Evolutionary conservation across 2,797 vertebrate genomes (phyloP).

Genomic region (Acipenser ruthenus): DNA sequence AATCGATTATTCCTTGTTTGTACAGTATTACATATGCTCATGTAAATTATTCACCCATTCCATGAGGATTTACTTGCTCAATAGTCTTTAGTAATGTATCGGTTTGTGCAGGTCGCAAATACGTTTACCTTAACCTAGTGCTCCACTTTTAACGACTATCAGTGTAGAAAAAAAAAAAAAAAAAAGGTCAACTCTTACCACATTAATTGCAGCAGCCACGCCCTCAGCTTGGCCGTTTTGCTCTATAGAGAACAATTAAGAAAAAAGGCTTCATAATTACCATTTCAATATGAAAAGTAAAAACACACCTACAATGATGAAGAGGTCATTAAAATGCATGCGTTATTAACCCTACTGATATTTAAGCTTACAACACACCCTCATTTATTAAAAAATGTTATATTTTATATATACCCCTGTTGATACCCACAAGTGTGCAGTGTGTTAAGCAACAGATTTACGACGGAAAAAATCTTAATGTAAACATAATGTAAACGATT

Average conservation of each 20-base stretch:
- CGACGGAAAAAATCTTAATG: not conserved
- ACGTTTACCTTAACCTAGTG: no score
- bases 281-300: not conserved
- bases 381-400: not conserved
- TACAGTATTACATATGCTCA: not conserved
- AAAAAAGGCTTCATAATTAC: not conserved
- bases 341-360: no score
- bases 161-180: not conserved
- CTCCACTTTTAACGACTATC: not conserved
- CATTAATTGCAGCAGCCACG: no score
- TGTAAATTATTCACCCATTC: not conserved
- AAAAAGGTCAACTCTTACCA: not conserved
- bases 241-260: not conserved
- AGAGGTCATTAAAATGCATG: no score
- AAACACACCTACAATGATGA: no score
- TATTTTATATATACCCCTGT: not conserved
- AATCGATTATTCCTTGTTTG: not conserved
- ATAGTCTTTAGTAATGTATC: no score
- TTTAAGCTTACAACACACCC: no score
- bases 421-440: not conserved
- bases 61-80: no score
- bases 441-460: not conserved
- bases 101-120: no score
- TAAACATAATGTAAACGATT: not conserved
- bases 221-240: no score